These are phyloP conservation scores for Chelidonichthys spinosus DNA, from an alignment of 2,797 vertebrate species.

Conservation along the genomic window DNA sequence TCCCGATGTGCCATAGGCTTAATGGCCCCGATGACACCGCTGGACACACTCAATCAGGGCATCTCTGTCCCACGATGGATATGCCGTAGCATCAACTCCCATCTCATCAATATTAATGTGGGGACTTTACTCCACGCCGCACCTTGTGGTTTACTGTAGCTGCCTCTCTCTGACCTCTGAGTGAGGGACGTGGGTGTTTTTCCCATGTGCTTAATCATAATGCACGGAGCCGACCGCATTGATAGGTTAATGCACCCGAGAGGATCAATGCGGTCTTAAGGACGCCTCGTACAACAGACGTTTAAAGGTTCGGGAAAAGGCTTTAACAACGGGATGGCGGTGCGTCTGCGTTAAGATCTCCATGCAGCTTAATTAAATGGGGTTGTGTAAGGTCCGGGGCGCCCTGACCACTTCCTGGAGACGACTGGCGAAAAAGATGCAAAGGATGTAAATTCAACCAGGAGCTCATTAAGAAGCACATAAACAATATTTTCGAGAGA, in stretches of 20 bases:
- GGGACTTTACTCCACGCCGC: slow-evolving; percentile 46
- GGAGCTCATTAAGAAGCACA: slow-evolving; percentile 52
- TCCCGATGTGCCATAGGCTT: slow-evolving; percentile 62
- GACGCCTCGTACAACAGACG: slow-evolving; percentile 63
- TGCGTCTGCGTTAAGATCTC: slow-evolving; percentile 58
- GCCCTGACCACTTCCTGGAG: slow-evolving; percentile 44
- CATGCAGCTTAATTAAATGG: slow-evolving; percentile 61
- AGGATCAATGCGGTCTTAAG: slow-evolving; percentile 75
- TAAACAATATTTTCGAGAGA: slow-evolving; percentile 39
- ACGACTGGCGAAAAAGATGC: slow-evolving; percentile 53
- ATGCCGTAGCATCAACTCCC: slow-evolving; percentile 53
- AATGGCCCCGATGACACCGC: slow-evolving; percentile 57
- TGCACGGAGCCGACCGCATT: slow-evolving; percentile 63
- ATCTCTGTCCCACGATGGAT: slow-evolving; percentile 65
- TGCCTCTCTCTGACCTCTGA: slow-evolving; percentile 71
- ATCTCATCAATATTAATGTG: slow-evolving; percentile 76
- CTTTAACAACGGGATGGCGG: slow-evolving; percentile 56
- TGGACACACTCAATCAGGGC: slow-evolving; percentile 61
- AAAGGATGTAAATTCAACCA: slow-evolving; percentile 60
- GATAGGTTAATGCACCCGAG: slow-evolving; percentile 73
- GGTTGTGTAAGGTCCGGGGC: slow-evolving; percentile 56
- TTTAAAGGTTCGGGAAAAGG: slow-evolving; percentile 66
- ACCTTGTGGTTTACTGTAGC: slow-evolving; percentile 67
- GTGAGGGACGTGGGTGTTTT: slow-evolving; percentile 65
- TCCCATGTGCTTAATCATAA: slow-evolving; percentile 74